phyloP scores from a whole-genome alignment of 2,113 vertebrate genomes.

The Notechis scutatus region DNA sequence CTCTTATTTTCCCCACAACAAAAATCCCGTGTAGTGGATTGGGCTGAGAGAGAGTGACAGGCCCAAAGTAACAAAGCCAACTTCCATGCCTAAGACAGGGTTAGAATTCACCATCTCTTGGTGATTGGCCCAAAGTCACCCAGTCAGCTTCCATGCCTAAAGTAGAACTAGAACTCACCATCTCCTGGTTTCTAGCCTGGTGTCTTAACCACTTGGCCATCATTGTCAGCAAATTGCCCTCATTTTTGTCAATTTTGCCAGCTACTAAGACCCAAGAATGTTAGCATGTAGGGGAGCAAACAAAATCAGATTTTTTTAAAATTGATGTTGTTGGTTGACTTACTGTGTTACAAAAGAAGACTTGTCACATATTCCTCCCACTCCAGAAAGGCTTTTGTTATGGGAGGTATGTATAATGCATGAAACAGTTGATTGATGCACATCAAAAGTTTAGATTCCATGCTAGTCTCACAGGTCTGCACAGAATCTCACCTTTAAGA shows the following conservation, averaged over 20 bases:
- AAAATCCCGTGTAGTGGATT: not conserved
- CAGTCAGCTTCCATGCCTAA: not conserved
- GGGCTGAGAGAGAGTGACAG: not conserved
- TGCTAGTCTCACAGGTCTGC: not conserved
- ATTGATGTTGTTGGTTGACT: not conserved
- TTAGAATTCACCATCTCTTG: not conserved
- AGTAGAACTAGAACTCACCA: not conserved
- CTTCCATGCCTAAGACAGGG: not conserved
- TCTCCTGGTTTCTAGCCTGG: not conserved
- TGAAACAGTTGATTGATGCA: not conserved
- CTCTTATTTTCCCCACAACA: not conserved
- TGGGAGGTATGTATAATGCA: not conserved
- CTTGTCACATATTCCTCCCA: not conserved
- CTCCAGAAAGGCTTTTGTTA: not conserved
- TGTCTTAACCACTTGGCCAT: not conserved
- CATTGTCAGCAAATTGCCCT: not conserved
- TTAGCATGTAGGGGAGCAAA: not conserved
- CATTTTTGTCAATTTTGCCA: not conserved
- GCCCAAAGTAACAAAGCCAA: not conserved
- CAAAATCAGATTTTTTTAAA: not conserved
- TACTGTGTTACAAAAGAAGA: not conserved
- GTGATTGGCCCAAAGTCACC: not conserved
- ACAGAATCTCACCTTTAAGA: not conserved
- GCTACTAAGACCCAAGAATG: not conserved
- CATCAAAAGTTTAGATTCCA: not conserved